Conservation (phyloP, 2,888 invertebrate genomes). For the Ceratothoa steindachneri region DNA sequence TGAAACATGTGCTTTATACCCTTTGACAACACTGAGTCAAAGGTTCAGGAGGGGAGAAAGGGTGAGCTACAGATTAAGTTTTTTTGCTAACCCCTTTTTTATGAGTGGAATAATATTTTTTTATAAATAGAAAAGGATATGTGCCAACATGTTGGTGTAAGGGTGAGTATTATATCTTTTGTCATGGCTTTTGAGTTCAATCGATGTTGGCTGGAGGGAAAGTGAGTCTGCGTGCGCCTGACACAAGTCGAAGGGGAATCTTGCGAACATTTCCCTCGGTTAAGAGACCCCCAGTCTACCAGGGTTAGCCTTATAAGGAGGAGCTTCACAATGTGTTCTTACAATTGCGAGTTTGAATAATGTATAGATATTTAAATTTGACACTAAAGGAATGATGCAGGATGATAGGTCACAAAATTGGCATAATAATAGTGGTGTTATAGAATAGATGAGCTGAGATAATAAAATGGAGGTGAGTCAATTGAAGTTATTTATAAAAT, state of each 20-base stretch:
- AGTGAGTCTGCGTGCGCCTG: conserved; percentile 7
- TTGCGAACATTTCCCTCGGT: background rate
- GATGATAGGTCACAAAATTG: too few relatives aligned
- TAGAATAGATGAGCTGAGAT: too few relatives aligned
- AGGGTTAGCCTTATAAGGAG: background rate
- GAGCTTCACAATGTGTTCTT: background rate
- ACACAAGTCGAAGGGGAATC: background rate
- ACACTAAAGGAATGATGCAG: too few relatives aligned
- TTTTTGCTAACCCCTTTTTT: conserved; percentile 11
- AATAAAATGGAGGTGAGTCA: too few relatives aligned
- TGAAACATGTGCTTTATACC: background rate
- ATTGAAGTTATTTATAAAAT: too few relatives aligned
- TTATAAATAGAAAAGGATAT: background rate
- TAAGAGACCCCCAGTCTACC: background rate
- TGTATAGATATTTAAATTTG: too few relatives aligned
- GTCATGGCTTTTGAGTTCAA: conserved; percentile 4
- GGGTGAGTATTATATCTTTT: conserved; percentile 10
- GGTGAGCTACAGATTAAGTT: conserved; percentile 1
- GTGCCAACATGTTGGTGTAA: conserved; percentile 8
- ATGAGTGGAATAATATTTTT: conserved; percentile 13
- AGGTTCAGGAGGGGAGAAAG: background rate
- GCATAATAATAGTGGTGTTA: too few relatives aligned
- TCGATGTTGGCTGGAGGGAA: conserved; percentile 5
- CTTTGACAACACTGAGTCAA: background rate
- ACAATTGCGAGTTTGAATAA: background rate